Conservation (phyloP, 2,888 invertebrate genomes). For the Eugnorisma glareosa region DNA sequence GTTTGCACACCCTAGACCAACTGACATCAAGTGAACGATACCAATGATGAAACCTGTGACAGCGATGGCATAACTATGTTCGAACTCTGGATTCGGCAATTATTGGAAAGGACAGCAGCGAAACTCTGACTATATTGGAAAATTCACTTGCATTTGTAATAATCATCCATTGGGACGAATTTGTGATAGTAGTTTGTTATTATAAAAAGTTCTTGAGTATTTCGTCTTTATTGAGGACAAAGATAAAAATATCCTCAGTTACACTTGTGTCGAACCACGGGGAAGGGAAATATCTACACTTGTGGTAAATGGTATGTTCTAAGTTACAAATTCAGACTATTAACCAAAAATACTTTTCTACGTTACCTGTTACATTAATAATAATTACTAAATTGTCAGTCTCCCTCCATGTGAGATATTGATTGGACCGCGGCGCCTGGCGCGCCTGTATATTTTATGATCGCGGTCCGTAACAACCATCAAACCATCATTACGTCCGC, state of each 20-base stretch:
- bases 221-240: not conserved
- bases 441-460: conserved; percentile 18
- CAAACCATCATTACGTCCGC: conserved; percentile 3
- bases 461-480: not conserved
- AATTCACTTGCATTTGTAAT: not conserved
- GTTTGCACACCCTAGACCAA: no score
- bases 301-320: not conserved
- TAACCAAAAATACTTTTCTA: not conserved
- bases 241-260: not conserved
- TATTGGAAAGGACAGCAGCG: not conserved
- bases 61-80: not conserved
- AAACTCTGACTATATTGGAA: not conserved
- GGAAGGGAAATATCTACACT: not conserved
- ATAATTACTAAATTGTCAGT: not conserved
- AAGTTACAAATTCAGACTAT: not conserved
- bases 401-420: conserved; percentile 6
- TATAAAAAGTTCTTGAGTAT: not conserved
- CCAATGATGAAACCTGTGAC: not conserved
- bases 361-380: not conserved
- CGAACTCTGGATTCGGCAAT: not conserved
- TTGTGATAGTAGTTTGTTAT: not conserved
- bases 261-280: not conserved
- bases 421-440: conserved; percentile 11
- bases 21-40: not conserved
- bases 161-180: not conserved